Base-by-base conservation (phyloP, 2,888 invertebrate genomes). In the Chrysolina haemoptera region DNA sequence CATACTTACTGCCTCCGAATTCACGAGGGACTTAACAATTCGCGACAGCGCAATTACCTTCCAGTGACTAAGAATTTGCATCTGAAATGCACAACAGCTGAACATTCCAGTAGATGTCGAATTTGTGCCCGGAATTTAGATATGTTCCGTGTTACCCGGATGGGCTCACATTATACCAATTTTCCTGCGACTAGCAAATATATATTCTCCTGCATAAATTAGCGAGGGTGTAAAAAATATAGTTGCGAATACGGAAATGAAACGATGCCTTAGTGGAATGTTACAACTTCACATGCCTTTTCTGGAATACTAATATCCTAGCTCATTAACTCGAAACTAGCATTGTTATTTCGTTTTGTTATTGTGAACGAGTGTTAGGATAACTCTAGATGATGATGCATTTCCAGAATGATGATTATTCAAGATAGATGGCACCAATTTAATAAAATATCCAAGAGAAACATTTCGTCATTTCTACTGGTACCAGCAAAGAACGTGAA, bases 91-190 rank as follows among this genome's bases (percentile, higher is more conserved):
- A 53, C 43, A 14, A 43, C 18, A 20, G 20, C 53, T 53, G 53
- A 53, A 53, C 53, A 12, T 53, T 53, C 12, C 20, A 53, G 20
- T 53, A 14, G 53, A 53, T 20, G 53, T 12, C 20, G 53, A 14
- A 43, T 18, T 53, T 53, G 53, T 53, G 53, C 53, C 53, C 4
- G 53, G 53, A 53, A 53, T 53, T 53, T 1, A 53, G 53, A 53
- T 53, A 20, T 53, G 53, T 22, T 22, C 20, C 18, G 11, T 11
- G 18, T 20, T 11, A 53, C 20, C 20, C 20, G 11, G 18, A 20
- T 20, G 53, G 20, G 22, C 12, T 20, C 12, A 14, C 2, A 43
- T 43, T 43, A 53, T 6, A 53, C 20, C 53, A 14, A 53, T 53
- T 16, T 48, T n/a, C 16, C 16, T 6, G 48, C 14, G 14, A 48